phyloP scores from a whole-genome alignment of 2,113 vertebrate species.

The Emydura subglobosa region DNA sequence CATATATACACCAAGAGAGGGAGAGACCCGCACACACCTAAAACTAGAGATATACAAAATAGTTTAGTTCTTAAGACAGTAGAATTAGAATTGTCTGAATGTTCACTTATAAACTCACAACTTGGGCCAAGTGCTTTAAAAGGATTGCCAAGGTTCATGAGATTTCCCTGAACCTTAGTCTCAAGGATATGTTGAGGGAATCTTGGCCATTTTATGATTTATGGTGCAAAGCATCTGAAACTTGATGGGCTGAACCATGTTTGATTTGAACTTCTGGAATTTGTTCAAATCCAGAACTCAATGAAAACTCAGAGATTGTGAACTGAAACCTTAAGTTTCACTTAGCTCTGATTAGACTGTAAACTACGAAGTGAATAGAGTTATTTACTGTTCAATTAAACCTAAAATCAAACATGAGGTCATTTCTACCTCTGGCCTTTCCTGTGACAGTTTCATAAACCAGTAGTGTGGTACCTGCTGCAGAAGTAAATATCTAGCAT shows the following conservation, averaged over 20 bases:
- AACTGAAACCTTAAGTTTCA: conserved; percentile 12
- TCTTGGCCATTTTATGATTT: neutral
- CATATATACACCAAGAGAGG: neutral
- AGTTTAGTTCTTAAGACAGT: conserved; percentile 13
- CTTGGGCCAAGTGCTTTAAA: neutral
- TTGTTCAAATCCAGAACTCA: neutral
- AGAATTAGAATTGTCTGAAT: conserved; percentile 40
- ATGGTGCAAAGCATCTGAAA: neutral
- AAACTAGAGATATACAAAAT: neutral
- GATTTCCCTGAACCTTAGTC: conserved; percentile 39
- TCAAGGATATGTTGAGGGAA: neutral
- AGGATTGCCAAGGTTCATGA: neutral
- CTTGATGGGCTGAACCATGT: neutral
- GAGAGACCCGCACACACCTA: neutral
- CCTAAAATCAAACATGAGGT: conserved; percentile 12
- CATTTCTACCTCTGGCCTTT: neutral
- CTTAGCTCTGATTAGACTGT: conserved; percentile 22
- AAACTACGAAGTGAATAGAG: conserved; percentile 10
- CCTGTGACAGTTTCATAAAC: neutral
- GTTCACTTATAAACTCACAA: conserved; percentile 29
- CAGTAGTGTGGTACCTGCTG: neutral
- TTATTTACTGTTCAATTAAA: conserved; percentile 45
- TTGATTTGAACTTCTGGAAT: neutral
- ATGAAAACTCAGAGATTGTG: conserved; percentile 17
- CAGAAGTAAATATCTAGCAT: neutral